Evolutionary conservation across 2,888 invertebrate species (phyloP).

Genomic region (Tridacna gigas): DNA sequence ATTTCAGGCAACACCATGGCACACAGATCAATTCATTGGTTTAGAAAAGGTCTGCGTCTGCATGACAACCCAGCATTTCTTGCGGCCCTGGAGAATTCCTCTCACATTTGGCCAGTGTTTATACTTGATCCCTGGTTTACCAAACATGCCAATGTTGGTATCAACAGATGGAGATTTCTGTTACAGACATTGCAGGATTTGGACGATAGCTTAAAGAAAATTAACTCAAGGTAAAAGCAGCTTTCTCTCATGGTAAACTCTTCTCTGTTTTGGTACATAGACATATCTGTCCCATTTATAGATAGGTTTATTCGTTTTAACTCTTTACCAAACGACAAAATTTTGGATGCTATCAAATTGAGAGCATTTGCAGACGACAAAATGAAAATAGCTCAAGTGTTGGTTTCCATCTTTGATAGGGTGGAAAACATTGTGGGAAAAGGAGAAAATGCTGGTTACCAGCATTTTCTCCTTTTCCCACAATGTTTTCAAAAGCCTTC

Average conservation of each 20-base stretch:
- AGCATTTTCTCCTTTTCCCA: no score
- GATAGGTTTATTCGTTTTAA: no score
- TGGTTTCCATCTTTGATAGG: no score
- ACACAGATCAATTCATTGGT: conserved; percentile 90
- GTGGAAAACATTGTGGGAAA: no score
- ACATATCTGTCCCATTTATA: no score
- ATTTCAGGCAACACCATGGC: conserved; percentile 43
- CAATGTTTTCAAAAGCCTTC: no score
- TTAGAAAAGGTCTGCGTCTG: conserved; percentile 93
- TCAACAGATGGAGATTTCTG: conserved; percentile 92
- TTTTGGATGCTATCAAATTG: no score
- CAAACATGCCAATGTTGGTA: conserved; percentile 93
- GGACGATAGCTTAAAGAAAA: conserved; percentile 90
- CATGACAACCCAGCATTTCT: conserved; percentile 94
- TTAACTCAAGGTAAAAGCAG: conserved; percentile 89
- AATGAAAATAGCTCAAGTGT: no score
- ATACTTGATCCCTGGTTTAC: conserved; percentile 96
- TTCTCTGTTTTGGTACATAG: no score
- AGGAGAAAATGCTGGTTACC: no score
- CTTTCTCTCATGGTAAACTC: not conserved
- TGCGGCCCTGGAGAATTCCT: conserved; percentile 90
- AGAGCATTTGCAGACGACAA: no score
- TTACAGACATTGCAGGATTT: conserved; percentile 93
- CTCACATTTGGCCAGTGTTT: conserved; percentile 93
- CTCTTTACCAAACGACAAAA: no score